Evolutionary conservation across 2,797 vertebrate species (phyloP).

Genomic region (Crypturellus tataupa): DNA sequence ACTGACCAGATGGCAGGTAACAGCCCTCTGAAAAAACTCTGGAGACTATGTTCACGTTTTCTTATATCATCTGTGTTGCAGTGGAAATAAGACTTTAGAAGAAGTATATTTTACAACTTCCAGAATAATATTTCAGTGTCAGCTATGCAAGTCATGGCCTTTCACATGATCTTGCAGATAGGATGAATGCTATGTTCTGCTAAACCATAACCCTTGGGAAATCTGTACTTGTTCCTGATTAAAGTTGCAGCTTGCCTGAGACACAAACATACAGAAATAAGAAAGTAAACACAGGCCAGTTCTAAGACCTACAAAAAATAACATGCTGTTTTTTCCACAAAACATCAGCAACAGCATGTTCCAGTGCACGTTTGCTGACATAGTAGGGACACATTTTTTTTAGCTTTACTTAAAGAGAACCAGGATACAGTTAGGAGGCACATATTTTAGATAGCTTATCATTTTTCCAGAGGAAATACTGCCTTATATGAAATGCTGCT

Average conservation of each 20-base stretch:
- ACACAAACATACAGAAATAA: conserved; percentile 13
- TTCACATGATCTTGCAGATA: conserved; percentile 49
- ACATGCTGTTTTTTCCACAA: not conserved
- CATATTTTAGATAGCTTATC: not conserved
- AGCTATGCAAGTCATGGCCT: conserved; percentile 14
- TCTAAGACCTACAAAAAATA: not conserved
- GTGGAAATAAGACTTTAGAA: not conserved
- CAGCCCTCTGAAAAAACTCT: not conserved
- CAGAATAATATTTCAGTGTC: not conserved
- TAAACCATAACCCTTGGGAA: conserved; percentile 48
- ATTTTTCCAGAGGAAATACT: not conserved
- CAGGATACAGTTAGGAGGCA: not conserved
- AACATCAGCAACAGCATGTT: not conserved
- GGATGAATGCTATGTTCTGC: conserved; percentile 44
- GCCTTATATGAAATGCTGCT: not conserved
- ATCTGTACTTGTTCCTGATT: conserved; percentile 44
- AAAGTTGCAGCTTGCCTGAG: conserved; percentile 58
- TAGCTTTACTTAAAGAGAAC: not conserved
- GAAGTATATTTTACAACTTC: not conserved
- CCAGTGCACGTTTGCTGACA: not conserved
- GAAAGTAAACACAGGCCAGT: not conserved
- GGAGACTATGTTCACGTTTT: not conserved
- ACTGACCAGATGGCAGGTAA: not conserved
- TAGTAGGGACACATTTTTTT: not conserved
- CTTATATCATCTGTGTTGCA: not conserved